Evolutionary conservation across 2,797 vertebrate genomes (phyloP).

Genomic region (Falco novaeseelandiae): DNA sequence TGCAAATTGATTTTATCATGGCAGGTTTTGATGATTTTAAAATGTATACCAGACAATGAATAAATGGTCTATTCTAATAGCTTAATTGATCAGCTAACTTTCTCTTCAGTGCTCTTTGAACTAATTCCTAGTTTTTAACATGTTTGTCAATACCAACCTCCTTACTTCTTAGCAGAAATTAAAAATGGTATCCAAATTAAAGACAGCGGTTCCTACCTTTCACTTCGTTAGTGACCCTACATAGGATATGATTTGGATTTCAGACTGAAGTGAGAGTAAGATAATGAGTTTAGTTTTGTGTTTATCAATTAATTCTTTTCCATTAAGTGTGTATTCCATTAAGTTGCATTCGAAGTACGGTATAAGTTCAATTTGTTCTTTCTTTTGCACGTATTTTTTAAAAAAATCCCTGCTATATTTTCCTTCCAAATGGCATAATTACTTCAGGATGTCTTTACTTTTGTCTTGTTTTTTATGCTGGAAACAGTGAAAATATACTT

Average conservation of each 20-base stretch:
- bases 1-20: not conserved
- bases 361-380: constrained; percentile 23
- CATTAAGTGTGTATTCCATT: not conserved
- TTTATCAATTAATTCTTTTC: not conserved
- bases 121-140: not conserved
- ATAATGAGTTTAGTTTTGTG: not conserved
- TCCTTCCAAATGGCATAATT: constrained; percentile 52
- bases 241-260: not conserved
- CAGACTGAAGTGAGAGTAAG: not conserved
- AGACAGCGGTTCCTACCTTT: not conserved
- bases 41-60: not conserved
- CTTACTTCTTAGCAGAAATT: not conserved
- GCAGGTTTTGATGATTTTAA: not conserved
- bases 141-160: not conserved
- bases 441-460: constrained; percentile 58
- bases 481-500: constrained; percentile 33
- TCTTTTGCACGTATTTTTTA: not conserved
- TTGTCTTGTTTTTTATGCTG: constrained; percentile 38
- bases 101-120: not conserved
- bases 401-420: constrained; percentile 2
- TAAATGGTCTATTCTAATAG: not conserved
- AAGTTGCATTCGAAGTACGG: not conserved
- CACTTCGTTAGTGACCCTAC: not conserved
- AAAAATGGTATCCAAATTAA: not conserved
- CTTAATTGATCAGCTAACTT: not conserved